phyloP scores from a whole-genome alignment of 2,113 vertebrate genomes.

The Ariopsis seemanni region DNA sequence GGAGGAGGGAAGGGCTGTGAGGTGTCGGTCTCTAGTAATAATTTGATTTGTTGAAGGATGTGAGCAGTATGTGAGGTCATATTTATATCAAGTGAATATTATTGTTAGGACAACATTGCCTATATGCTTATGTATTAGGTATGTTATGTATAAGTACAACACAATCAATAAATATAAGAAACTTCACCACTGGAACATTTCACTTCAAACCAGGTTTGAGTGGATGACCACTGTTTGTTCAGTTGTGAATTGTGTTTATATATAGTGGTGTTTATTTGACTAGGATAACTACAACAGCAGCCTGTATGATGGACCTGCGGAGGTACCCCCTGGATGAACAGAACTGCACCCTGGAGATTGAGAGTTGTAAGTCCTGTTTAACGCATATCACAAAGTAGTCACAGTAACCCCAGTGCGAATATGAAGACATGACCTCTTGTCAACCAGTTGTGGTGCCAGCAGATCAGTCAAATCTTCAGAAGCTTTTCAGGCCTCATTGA shows the following conservation, averaged over 20 bases:
- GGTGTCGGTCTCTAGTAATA: constrained; percentile 15
- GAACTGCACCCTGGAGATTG: constrained; percentile 93
- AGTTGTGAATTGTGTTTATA: constrained; percentile 14
- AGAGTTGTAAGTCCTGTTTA: constrained; percentile 84
- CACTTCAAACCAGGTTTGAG: background rate
- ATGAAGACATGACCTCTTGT: background rate
- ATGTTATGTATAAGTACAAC: background rate
- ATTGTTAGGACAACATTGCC: background rate
- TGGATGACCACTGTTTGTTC: background rate
- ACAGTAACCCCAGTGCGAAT: background rate
- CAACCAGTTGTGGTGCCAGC: background rate
- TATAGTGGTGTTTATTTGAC: constrained; percentile 15
- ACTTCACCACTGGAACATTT: background rate
- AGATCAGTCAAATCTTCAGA: background rate
- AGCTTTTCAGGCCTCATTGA: background rate
- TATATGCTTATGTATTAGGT: background rate
- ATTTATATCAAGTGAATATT: constrained; percentile 30
- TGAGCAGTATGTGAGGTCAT: background rate
- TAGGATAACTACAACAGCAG: constrained; percentile 92
- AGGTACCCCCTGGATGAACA: constrained; percentile 92
- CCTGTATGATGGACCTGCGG: constrained; percentile 96
- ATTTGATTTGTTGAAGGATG: constrained; percentile 8
- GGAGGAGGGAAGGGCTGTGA: background rate
- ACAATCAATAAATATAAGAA: background rate
- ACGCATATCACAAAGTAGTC: background rate